A percentile compares a stretch with the other conserved stretches of the same genome.
Conservation (phyloP, 2,888 invertebrate genomes). For the Molanna angustata region DNA sequence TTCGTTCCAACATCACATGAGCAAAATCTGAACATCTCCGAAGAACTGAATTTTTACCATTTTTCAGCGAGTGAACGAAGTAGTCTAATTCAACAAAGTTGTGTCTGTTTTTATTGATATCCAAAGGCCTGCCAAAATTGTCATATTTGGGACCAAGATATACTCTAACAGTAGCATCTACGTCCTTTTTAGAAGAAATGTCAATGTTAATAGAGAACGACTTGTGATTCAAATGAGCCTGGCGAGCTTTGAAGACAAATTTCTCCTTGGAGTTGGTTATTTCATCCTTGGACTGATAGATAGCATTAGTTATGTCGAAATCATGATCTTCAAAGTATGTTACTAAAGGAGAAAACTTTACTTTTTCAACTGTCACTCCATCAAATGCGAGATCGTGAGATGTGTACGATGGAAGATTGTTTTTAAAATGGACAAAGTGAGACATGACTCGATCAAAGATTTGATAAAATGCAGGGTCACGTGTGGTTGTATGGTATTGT, state of each 20-base stretch:
- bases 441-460: slow-evolving; percentile 60
- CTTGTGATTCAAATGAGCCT: slow-evolving; percentile 69
- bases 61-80: slow-evolving; percentile 56
- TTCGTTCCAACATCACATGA: slow-evolving; percentile 60
- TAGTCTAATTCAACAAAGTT: slow-evolving; percentile 62
- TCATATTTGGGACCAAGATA: slow-evolving; percentile 72
- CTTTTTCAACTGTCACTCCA: slow-evolving; percentile 59
- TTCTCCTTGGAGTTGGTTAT: slow-evolving; percentile 44
- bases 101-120: slow-evolving; percentile 54
- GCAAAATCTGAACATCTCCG: slow-evolving; percentile 64
- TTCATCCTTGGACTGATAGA: slow-evolving; percentile 40
- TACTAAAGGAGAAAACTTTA: slow-evolving; percentile 58
- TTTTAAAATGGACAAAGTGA: slow-evolving; percentile 60
- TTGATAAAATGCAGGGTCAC: slow-evolving; percentile 71
- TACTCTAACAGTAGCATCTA: slow-evolving; percentile 59
- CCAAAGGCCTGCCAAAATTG: slow-evolving; percentile 50
- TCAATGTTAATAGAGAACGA: slow-evolving; percentile 61
- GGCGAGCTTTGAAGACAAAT: slow-evolving; percentile 57
- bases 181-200: slow-evolving; percentile 57
- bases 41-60: slow-evolving; percentile 63
- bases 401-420: slow-evolving; percentile 57
- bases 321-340: slow-evolving; percentile 68
- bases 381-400: slow-evolving; percentile 55
- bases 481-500: slow-evolving; percentile 62
- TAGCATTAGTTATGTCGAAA: slow-evolving; percentile 58